These are phyloP conservation scores for Esox lucius DNA, from an alignment of 2,797 vertebrate genomes.

Conservation along the genomic window DNA sequence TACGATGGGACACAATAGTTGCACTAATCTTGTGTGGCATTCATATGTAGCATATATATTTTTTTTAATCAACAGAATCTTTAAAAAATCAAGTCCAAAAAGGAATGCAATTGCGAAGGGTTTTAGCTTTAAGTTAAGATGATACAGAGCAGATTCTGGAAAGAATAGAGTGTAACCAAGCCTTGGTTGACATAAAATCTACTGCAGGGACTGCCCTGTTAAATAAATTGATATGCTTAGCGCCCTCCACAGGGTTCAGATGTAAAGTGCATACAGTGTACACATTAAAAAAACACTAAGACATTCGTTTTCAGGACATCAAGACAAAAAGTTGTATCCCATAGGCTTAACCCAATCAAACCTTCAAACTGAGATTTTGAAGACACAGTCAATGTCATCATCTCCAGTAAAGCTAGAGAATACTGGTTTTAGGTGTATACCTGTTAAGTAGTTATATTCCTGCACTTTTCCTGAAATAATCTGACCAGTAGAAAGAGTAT, in stretches of 20 bases:
- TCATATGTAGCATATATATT: not conserved
- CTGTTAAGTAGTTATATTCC: not conserved
- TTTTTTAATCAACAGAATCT: too few relatives aligned
- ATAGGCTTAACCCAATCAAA: not conserved
- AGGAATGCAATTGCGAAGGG: not conserved
- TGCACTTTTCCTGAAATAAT: conserved; percentile 2
- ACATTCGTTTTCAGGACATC: not conserved
- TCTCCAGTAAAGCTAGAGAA: not conserved
- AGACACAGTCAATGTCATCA: not conserved
- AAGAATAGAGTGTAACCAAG: not conserved
- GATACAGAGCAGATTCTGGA: not conserved
- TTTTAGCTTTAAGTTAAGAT: not conserved
- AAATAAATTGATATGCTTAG: not conserved
- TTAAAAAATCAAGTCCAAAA: not conserved
- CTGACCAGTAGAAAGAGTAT: conserved; percentile 7
- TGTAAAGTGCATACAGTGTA: conserved; percentile 9
- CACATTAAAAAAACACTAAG: not conserved
- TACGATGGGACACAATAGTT: not conserved
- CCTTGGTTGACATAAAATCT: not conserved
- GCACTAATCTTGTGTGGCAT: not conserved
- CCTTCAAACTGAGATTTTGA: not conserved
- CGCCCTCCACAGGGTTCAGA: not conserved
- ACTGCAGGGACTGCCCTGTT: not conserved
- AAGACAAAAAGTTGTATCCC: not conserved
- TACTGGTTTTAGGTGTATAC: not conserved